Evolutionary conservation across 2,797 vertebrate species (phyloP).

Genomic region (Paratrypauchen microcephalus): DNA sequence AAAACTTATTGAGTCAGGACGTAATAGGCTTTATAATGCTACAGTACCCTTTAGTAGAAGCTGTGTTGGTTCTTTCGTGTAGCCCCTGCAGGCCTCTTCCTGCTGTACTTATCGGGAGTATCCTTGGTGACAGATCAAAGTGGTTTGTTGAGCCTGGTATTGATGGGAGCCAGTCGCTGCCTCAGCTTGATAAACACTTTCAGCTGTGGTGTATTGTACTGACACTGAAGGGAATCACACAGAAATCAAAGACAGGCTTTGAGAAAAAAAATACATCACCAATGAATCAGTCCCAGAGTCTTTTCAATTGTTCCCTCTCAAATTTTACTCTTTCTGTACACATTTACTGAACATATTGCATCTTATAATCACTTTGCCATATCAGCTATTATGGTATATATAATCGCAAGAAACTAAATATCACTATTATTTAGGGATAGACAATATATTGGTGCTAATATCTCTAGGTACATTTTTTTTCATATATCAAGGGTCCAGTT

Average conservation of each 20-base stretch:
- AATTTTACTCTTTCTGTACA: background rate
- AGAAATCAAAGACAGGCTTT: background rate
- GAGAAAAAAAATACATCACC: background rate
- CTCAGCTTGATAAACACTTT: background rate
- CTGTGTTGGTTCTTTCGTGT: background rate
- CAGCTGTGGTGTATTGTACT: background rate
- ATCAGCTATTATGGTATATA: background rate
- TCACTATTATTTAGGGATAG: background rate
- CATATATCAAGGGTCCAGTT: too few relatives aligned
- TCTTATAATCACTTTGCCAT: background rate
- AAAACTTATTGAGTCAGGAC: background rate
- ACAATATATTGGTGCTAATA: too few relatives aligned
- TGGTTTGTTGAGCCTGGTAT: background rate
- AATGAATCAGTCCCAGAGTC: background rate
- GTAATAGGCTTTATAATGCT: background rate
- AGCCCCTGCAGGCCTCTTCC: conserved; percentile 18
- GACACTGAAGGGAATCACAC: background rate
- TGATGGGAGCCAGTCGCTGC: conserved; percentile 7
- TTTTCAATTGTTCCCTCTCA: background rate
- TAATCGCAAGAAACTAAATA: background rate
- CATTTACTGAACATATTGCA: background rate
- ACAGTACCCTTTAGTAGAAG: background rate
- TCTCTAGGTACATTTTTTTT: too few relatives aligned
- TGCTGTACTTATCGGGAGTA: conserved; percentile 24
- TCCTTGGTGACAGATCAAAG: conserved; percentile 9